phyloP scores from a whole-genome alignment of 2,888 invertebrate genomes.

The Polymixis flavicincta region DNA sequence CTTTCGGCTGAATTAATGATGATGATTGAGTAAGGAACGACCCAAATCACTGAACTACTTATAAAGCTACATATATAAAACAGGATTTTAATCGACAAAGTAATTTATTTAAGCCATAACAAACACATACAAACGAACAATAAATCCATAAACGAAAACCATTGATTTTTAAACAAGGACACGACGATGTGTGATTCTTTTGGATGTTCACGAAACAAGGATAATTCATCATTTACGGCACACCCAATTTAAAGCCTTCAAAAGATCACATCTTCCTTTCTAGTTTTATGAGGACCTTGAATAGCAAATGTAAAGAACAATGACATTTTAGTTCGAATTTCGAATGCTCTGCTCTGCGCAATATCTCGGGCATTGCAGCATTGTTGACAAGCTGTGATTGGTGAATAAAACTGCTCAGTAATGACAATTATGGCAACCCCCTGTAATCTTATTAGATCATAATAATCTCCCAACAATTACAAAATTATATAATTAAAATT shows the following conservation, averaged over 20 bases:
- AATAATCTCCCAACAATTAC: too few species aligned
- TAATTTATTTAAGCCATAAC: not conserved
- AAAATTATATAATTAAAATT: not conserved
- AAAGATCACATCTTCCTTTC: slow-evolving; percentile 43
- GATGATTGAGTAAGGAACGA: not conserved
- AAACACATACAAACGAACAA: not conserved
- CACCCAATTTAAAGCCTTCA: not conserved
- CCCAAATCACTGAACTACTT: not conserved
- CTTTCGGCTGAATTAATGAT: not conserved
- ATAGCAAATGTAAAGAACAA: slow-evolving; percentile 43
- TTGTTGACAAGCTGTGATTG: slow-evolving; percentile 17
- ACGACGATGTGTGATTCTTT: too few species aligned
- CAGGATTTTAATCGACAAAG: too few species aligned
- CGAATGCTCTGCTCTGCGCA: slow-evolving; percentile 13
- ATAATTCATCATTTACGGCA: not conserved
- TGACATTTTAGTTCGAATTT: slow-evolving; percentile 37
- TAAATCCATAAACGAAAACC: not conserved
- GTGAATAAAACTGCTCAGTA: not conserved
- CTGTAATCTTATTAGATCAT: not conserved
- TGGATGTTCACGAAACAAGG: not conserved
- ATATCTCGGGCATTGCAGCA: slow-evolving; percentile 15
- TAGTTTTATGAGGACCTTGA: slow-evolving; percentile 39
- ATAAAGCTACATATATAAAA: too few species aligned
- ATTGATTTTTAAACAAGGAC: not conserved
- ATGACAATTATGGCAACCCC: not conserved